Conservation (phyloP, 2,797 vertebrate genomes). For the Cichlasoma orientale region DNA sequence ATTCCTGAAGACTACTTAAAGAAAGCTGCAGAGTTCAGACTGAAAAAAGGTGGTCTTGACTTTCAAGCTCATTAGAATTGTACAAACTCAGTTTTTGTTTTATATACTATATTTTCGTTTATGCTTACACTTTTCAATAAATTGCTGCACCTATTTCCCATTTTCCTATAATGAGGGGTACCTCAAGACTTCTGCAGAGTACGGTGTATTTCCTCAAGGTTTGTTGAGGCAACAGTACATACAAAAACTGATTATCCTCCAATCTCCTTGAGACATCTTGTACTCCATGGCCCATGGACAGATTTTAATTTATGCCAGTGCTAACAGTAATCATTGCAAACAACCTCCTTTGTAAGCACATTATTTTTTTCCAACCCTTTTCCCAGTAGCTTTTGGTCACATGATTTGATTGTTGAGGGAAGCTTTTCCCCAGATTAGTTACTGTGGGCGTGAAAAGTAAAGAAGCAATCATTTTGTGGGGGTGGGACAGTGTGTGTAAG, state of each 20-base stretch:
- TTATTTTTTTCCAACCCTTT: neutral
- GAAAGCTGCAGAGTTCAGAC: neutral
- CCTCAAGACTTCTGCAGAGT: neutral
- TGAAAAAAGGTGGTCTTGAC: neutral
- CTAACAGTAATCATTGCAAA: neutral
- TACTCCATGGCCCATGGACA: neutral
- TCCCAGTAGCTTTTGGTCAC: neutral
- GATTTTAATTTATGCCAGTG: neutral
- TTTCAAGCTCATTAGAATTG: neutral
- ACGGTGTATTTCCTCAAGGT: neutral
- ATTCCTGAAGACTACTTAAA: no score
- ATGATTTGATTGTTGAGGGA: neutral
- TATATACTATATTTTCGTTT: neutral
- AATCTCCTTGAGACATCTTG: neutral
- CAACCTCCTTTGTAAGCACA: neutral
- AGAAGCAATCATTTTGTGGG: neutral
- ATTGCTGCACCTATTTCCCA: neutral
- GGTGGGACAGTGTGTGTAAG: neutral
- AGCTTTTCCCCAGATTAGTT: slow-evolving; percentile 1
- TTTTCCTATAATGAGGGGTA: neutral
- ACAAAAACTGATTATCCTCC: neutral
- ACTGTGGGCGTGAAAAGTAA: neutral
- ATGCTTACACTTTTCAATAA: no score
- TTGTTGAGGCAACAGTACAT: neutral
- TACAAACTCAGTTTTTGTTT: neutral